phyloP scores from a whole-genome alignment of 1,140 invertebrate genomes.

The Lepidurus packardi region DNA sequence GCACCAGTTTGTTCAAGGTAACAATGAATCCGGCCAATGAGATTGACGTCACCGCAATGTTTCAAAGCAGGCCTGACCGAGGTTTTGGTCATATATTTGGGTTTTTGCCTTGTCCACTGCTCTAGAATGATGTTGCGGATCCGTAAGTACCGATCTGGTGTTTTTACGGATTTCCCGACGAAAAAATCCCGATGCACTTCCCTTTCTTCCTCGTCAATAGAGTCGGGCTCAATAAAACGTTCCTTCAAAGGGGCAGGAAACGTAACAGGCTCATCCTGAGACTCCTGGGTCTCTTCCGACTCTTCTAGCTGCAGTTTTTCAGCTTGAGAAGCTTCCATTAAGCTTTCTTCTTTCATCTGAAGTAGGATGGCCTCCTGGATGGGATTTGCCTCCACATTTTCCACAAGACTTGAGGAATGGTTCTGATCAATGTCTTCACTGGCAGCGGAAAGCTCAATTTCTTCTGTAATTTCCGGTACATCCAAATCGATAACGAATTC shows the following conservation, averaged over 20 bases:
- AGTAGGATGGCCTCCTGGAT: neutral
- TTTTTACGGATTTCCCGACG: constrained; percentile 53
- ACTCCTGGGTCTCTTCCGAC: constrained; percentile 30
- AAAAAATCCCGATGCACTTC: constrained; percentile 56
- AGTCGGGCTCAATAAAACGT: constrained; percentile 42
- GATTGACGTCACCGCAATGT: constrained; percentile 59
- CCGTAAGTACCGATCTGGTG: constrained; percentile 54
- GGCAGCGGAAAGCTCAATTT: neutral
- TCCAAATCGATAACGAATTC: neutral
- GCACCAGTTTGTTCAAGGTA: constrained; percentile 58
- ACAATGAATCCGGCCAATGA: constrained; percentile 55
- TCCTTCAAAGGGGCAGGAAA: constrained; percentile 48
- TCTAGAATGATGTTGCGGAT: constrained; percentile 58
- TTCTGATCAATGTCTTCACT: neutral
- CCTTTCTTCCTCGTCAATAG: constrained; percentile 53
- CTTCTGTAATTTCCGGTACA: neutral
- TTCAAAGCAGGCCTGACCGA: constrained; percentile 53
- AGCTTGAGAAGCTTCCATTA: constrained; percentile 30
- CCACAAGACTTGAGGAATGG: neutral
- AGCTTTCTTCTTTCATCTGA: constrained; percentile 33
- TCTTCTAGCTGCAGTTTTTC: constrained; percentile 17
- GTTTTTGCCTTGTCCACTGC: constrained; percentile 52
- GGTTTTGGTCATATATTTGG: constrained; percentile 57
- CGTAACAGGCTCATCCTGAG: constrained; percentile 39
- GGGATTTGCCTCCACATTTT: neutral